phyloP scores from a whole-genome alignment of 2,797 vertebrate species.

The Crenuchus spilurus region DNA sequence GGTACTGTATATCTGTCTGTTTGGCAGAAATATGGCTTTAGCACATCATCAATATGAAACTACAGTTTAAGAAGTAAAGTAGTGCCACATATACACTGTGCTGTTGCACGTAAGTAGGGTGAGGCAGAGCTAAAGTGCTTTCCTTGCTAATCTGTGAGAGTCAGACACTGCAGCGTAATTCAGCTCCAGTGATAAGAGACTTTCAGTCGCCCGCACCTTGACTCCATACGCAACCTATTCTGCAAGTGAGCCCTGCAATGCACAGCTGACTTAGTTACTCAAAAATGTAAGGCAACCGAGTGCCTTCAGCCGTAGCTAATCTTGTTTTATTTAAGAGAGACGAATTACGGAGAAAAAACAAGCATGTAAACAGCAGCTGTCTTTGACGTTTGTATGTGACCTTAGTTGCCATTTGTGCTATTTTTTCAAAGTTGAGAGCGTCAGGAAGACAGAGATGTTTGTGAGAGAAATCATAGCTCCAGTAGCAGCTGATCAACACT shows the following conservation, averaged over 20 bases:
- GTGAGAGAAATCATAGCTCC: neutral
- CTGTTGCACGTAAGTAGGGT: neutral
- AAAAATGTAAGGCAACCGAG: neutral
- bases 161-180: neutral
- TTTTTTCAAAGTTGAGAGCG: neutral
- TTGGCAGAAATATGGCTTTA: too few relatives aligned
- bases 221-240: neutral
- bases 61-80: neutral
- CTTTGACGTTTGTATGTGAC: neutral
- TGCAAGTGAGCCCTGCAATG: neutral
- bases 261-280: neutral
- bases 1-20: too few relatives aligned
- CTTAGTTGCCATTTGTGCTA: neutral
- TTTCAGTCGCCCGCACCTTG: neutral
- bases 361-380: neutral
- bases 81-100: neutral
- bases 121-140: neutral
- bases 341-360: neutral
- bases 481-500: conserved; percentile 3
- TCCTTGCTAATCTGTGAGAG: neutral
- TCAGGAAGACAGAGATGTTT: neutral
- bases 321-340: neutral
- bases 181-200: neutral
- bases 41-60: neutral
- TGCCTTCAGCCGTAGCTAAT: neutral